A percentile compares a stretch with the other conserved stretches of the same genome.
Conservation (phyloP, 2,888 invertebrate species). For the Unio pictorum region DNA sequence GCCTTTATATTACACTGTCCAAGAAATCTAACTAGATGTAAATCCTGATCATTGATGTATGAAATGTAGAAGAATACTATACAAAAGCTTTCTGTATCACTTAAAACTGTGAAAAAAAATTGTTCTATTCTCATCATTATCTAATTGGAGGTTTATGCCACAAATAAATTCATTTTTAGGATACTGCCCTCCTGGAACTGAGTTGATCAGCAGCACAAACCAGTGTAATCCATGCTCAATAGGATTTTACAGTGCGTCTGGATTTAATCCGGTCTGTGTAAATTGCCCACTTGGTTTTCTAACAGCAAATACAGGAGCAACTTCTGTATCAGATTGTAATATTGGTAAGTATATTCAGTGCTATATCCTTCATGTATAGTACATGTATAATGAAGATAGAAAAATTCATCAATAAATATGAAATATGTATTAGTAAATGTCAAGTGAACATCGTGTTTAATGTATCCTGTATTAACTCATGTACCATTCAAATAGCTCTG, state of each 20-base stretch:
- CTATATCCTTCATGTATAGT: not conserved
- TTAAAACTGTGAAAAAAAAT: too few species aligned
- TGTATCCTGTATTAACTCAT: too few species aligned
- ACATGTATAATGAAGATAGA: too few species aligned
- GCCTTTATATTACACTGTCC: too few species aligned
- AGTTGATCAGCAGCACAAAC: slow-evolving; percentile 13
- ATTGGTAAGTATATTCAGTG: slow-evolving; percentile 23
- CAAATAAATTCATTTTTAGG: slow-evolving; percentile 19
- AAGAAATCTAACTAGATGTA: too few species aligned
- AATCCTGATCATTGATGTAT: too few species aligned
- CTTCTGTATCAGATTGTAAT: slow-evolving; percentile 19
- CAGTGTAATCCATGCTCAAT: slow-evolving; percentile 26
- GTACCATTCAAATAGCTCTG: too few species aligned
- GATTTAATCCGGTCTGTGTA: slow-evolving; percentile 25
- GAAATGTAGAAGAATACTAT: too few species aligned
- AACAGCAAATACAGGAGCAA: slow-evolving; percentile 21
- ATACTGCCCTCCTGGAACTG: slow-evolving; percentile 74
- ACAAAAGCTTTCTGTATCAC: too few species aligned
- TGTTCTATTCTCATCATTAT: not conserved
- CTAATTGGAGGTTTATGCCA: not conserved
- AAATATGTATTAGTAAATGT: too few species aligned
- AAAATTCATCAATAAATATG: too few species aligned
- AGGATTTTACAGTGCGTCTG: slow-evolving; percentile 41
- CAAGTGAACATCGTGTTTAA: too few species aligned
- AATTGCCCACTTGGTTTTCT: slow-evolving; percentile 34